Conservation (phyloP, 1,140 invertebrate species). For the Matsumurasca onukii region DNA sequence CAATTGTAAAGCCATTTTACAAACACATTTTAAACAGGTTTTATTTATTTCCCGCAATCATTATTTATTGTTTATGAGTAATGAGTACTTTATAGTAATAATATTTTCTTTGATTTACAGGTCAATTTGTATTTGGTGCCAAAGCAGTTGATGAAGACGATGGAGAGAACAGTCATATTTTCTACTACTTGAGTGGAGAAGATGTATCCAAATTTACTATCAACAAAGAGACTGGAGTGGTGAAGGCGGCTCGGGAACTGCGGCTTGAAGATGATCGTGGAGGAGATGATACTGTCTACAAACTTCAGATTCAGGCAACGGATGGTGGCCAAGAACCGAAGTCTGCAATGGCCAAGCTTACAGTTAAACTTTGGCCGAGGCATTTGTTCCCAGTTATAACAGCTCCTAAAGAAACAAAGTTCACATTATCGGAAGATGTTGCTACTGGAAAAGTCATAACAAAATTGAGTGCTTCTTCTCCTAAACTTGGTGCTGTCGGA, state of each 20-base stretch:
- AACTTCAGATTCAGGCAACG: conserved; percentile 70
- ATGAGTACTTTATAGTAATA: too few relatives aligned
- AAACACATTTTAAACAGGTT: conserved; percentile 18
- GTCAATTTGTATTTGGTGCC: conserved; percentile 83
- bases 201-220: conserved; percentile 76
- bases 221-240: conserved; percentile 76
- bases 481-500: conserved; percentile 67
- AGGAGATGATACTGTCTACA: conserved; percentile 59
- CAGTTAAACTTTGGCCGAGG: conserved; percentile 67
- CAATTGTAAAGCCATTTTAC: not conserved
- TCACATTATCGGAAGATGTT: conserved; percentile 77
- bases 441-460: conserved; percentile 70
- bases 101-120: conserved; percentile 47
- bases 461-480: conserved; percentile 66
- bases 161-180: conserved; percentile 74
- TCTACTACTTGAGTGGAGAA: conserved; percentile 74
- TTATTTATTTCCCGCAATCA: conserved; percentile 24
- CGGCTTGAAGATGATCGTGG: conserved; percentile 34
- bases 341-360: conserved; percentile 65
- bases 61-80: too few relatives aligned
- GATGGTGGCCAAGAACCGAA: conserved; percentile 64
- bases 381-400: conserved; percentile 74
- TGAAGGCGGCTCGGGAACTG: conserved; percentile 64
- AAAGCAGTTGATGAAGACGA: conserved; percentile 78
- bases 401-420: conserved; percentile 64